phyloP scores from a whole-genome alignment of 2,888 invertebrate genomes.

The Dexiosoma caninum region DNA sequence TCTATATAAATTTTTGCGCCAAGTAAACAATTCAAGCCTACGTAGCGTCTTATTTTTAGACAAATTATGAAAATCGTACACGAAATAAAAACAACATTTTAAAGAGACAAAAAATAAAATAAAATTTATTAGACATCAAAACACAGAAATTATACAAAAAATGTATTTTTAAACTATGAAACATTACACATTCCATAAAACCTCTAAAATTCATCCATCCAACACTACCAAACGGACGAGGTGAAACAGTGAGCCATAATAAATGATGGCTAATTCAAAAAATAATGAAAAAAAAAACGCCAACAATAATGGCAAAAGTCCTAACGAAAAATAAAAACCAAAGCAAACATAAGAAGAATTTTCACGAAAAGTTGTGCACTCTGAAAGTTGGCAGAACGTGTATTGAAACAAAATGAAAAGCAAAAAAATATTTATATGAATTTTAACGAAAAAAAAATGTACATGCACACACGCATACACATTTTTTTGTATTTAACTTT shows the following conservation, averaged over 20 bases:
- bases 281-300: constrained; percentile 2
- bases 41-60: constrained; percentile 51
- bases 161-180: constrained; percentile 70
- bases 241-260: constrained; percentile 52
- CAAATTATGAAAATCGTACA: constrained; percentile 39
- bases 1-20: neutral
- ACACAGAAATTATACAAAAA: constrained; percentile 50
- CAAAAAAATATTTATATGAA: neutral
- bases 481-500: constrained; percentile 23
- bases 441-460: too few relatives aligned
- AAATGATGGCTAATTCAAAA: constrained; percentile 59
- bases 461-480: too few relatives aligned
- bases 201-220: constrained; percentile 44
- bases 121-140: constrained; percentile 54
- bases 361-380: constrained; percentile 41
- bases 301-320: constrained; percentile 35
- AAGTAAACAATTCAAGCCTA: constrained; percentile 55
- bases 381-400: constrained; percentile 37
- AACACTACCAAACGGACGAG: constrained; percentile 28
- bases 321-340: constrained; percentile 29
- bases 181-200: constrained; percentile 76
- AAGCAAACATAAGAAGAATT: constrained; percentile 29
- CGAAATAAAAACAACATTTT: neutral
- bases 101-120: constrained; percentile 16
- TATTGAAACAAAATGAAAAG: neutral